Base-by-base conservation (phyloP, 2,797 vertebrate species). In the Periophthalmus magnuspinnatus region DNA sequence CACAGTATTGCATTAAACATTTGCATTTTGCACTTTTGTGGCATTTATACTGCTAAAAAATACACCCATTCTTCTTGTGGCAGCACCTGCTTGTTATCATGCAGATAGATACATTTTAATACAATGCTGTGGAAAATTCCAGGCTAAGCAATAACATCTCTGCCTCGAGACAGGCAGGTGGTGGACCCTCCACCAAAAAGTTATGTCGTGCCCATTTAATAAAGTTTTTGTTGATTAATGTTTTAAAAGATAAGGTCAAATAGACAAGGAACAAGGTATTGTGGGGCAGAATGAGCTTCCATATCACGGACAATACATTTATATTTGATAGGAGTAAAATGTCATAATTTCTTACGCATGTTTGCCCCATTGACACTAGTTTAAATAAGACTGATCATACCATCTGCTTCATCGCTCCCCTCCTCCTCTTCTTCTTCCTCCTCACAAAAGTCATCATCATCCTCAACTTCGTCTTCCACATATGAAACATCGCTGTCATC, bases 401-500 rank as follows among this genome's bases (percentile, higher is more conserved):
- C 33, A 34, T 6, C 47, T n/a, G 24, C 32, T 19, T 52, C 47
- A 19, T n/a, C 6, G 5, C 3, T n/a, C 60, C 22, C 60, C 60
- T 38, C 34, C 19, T 62, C 59, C 1, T 62, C 59, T 1, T 57
- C n/a, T 2, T 60, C 81, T 1, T 88, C 84, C 3, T 89, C 81
- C 0, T 86, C 81, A 0, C 79, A 81, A 0, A 82, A 72, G 0
- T 86, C 85, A 0, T 88, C 86, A 2, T 86, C 89, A 2, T 88
- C 85, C 1, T 90, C 86, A 0, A 61, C 16, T 14, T 91, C 90
- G 0, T 91, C 91, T 5, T 91, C 89, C 0, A 90, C 88, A 47
- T 81, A 87, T 6, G 89, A 91, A 6, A 87, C 86, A 1, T 91
- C 90, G 5, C 92, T 93, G 81, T 91, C 88, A 4, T 90, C 91